Evolutionary conservation across 1,140 invertebrate species (phyloP), one percentile per base, ranked within the genome.

Genomic region (Drusus annulatus): DNA sequence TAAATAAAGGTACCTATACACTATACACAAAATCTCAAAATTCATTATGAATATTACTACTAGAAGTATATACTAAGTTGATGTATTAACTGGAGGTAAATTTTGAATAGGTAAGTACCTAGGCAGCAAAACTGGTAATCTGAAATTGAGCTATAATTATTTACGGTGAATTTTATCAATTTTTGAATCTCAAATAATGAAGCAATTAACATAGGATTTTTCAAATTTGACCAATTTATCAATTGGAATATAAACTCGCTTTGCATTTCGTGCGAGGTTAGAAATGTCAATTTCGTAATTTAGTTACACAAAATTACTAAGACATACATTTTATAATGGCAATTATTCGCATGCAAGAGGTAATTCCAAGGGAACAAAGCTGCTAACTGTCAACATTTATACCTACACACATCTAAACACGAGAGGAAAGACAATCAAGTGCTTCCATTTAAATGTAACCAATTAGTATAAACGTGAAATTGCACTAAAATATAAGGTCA

Each of bases 401-500:
- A 45, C 36, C 31, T 45, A 45, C n/a, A n/a, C n/a, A n/a, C 56
- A 23, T 60, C 17, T 60, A 21, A 60, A 23, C 2, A 60, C 17
- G 19, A 60, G 56, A 60, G 23, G 23, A 60, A 19, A 23, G 8
- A 2, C 56, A 13, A 60, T 60, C 23, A 19, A 60, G 6, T 23
- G 56, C 10, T 19, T 60, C 56, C 56, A 19, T 28, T 58, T 58
- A 58, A 58, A 17, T n/a, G 17, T 19, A 45, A 45, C 8, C 36
- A 45, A 45, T 45, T 45, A 45, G 36, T 60, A 17, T 56, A 21
- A 23, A 60, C 56, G 13, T 17, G 17, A 21, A 60, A 60, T 17
- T 60, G 56, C 54, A 56, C 54, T n/a, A 56, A 56, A 56, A n/a
- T 17, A 56, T 56, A 56, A 56, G n/a, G n/a, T 56, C n/a, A 56